Base-by-base conservation (phyloP, 2,888 invertebrate species). In the Oxystoma pomonae region DNA sequence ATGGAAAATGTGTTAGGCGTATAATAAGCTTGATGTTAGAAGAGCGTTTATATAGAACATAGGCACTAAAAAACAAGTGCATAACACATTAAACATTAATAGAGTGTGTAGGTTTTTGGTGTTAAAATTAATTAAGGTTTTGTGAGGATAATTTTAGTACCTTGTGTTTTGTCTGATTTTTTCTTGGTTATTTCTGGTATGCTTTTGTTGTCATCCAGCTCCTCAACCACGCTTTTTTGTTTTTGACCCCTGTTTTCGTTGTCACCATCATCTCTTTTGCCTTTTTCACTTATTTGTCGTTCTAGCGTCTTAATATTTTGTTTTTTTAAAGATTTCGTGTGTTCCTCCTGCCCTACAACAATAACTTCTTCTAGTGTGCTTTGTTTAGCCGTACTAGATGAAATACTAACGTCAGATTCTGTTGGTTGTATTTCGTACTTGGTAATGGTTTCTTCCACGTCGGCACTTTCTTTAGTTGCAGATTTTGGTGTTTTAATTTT, bases 201-300 rank as follows among this genome's bases (percentile, higher is more conserved):
- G 35, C 35, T 3, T 35, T 3, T 7, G 63, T 72, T 84, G 75
- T 85, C 83, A 65, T 87, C 81, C 71, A 89, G 87, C 79, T 90
- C 88, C 70, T 87, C 88, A 73, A 90, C 82, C 72, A 88, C 85
- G 79, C 86, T 88, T 77, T 89, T 84, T 77, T 90, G 89, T 73
- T 84, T 84, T 76, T 87, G 84, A 69, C 88, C 87, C 72, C 87
- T 83, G 72, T 87, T 86, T 16, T 79, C 77, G 61, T 81, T 65
- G 62, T 62, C 86, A 64, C 85, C 85, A 64, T 81, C 81, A 12
- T 83, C 79, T 57, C 67, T 69, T 56, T 70, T 67, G 17, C 73
- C 74, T 65, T 74, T 77, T 61, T 74, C 73, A 60, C 72, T 73
- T 56, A 70, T 68, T 56, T 72, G 70, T 60, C 68, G 66, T 21